phyloP scores from a whole-genome alignment of 2,888 invertebrate species.

The Fragum sueziense region DNA sequence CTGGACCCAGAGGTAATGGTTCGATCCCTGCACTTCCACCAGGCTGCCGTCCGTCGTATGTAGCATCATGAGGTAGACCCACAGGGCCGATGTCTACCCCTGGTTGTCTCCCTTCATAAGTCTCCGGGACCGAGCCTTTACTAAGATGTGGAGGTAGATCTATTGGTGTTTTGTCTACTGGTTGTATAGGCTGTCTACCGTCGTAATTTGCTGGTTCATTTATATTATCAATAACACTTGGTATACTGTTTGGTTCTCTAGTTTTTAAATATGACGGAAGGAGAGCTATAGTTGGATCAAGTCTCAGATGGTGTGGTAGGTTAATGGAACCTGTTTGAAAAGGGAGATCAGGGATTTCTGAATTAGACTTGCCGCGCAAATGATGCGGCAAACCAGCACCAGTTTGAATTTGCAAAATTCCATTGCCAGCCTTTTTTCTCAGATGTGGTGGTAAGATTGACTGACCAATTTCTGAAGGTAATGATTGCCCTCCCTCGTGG shows the following conservation, averaged over 20 bases:
- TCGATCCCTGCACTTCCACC: background rate
- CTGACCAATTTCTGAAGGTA: background rate
- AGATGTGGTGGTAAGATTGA: background rate
- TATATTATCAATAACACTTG: background rate
- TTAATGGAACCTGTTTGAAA: background rate
- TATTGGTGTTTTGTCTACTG: background rate
- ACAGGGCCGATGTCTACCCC: background rate
- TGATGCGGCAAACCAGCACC: background rate
- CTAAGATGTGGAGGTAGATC: background rate
- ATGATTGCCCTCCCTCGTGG: background rate
- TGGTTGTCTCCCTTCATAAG: background rate
- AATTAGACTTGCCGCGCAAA: background rate
- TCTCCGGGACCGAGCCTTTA: background rate
- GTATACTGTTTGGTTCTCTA: background rate
- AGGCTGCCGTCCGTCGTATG: background rate
- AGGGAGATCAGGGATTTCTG: background rate
- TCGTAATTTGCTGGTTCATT: background rate
- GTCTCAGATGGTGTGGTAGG: background rate
- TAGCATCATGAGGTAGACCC: background rate
- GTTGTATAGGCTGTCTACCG: background rate
- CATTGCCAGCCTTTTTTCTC: background rate
- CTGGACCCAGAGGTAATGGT: background rate
- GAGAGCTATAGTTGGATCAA: background rate
- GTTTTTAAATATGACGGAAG: background rate
- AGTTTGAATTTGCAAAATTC: background rate